A percentile compares a stretch with the other conserved stretches of the same genome.
Evolutionary conservation across 2,113 vertebrate genomes (phyloP).

Genomic region (Elaphurus davidianus): DNA sequence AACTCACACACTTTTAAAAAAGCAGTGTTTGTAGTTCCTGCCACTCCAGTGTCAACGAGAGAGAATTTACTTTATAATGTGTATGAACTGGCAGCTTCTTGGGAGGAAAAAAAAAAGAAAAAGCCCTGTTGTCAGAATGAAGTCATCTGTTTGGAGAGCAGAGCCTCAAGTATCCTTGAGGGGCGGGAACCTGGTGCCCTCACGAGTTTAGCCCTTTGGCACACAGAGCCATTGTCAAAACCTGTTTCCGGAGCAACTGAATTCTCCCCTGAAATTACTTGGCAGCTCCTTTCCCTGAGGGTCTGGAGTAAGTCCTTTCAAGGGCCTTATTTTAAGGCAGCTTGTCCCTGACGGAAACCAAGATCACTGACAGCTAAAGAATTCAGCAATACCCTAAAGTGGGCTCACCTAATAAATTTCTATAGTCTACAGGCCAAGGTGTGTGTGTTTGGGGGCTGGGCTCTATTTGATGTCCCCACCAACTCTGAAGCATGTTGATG

Average conservation of each 20-base stretch:
- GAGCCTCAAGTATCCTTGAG: conserved; percentile 54
- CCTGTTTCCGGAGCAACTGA: conserved; percentile 81
- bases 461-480: background rate
- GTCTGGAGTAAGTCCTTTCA: conserved; percentile 67
- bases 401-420: conserved; percentile 52
- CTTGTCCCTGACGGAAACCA: conserved; percentile 40
- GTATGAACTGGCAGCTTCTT: conserved; percentile 43
- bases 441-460: background rate
- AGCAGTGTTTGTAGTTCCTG: conserved; percentile 53
- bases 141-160: conserved; percentile 73
- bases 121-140: conserved; percentile 62
- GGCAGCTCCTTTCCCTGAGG: conserved; percentile 67
- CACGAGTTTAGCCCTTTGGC: conserved; percentile 60
- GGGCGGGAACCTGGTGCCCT: conserved; percentile 52
- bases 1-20: conserved; percentile 35
- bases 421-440: background rate
- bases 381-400: background rate
- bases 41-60: conserved; percentile 40
- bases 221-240: conserved; percentile 76
- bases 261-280: conserved; percentile 70
- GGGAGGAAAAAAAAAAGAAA: conserved; percentile 18
- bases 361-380: conserved; percentile 50
- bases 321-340: conserved; percentile 57
- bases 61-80: conserved; percentile 53
- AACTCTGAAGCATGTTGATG: background rate